Percentiles rank a stretch among this genome's conserved stretches.
These are phyloP conservation scores for Netelia melanura DNA, from an alignment of 2,888 invertebrate genomes.

Conservation along the genomic window DNA sequence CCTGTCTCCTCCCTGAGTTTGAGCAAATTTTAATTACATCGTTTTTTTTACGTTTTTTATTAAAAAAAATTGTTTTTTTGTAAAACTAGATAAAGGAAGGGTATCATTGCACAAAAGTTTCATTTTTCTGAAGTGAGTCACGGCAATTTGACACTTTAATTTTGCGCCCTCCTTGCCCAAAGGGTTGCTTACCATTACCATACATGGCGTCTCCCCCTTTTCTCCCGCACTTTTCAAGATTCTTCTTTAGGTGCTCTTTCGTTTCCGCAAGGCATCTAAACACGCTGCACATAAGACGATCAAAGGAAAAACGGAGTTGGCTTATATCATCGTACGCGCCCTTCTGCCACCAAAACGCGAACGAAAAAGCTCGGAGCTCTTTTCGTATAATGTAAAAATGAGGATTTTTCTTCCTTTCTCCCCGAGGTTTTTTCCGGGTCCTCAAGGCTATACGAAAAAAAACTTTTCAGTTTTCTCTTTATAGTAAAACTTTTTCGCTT, in stretches of 20 bases:
- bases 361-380: conserved; percentile 27
- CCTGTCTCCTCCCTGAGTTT: no score
- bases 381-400: conserved; percentile 25
- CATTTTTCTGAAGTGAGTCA: neutral
- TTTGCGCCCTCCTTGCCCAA: neutral
- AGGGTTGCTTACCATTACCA: neutral
- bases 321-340: neutral
- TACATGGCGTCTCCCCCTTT: neutral
- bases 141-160: neutral
- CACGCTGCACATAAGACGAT: conserved; percentile 45
- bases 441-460: conserved; percentile 22
- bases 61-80: neutral
- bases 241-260: neutral
- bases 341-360: conserved; percentile 3
- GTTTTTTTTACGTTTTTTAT: neutral
- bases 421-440: conserved; percentile 9
- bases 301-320: conserved; percentile 48
- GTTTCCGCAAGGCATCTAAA: conserved; percentile 39
- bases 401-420: conserved; percentile 17
- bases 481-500: neutral
- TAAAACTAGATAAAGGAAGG: neutral
- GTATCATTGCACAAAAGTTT: no score
- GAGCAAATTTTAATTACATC: no score
- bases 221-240: neutral
- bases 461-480: conserved; percentile 14